Conservation (phyloP, 2,888 invertebrate species). For the Piscicola geometra region DNA sequence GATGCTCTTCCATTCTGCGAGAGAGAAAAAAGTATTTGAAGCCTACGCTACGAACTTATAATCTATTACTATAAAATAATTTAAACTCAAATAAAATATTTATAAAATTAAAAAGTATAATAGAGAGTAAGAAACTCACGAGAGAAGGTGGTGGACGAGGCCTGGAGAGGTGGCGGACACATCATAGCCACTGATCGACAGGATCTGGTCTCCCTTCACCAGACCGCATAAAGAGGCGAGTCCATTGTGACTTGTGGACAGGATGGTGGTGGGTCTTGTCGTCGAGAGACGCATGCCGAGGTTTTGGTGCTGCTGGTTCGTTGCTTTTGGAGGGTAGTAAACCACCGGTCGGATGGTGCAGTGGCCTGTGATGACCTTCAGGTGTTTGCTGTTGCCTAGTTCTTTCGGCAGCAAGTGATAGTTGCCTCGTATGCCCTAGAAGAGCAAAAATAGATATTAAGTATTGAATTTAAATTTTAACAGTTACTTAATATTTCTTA, state of each 20-base stretch:
- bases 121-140: too few species aligned
- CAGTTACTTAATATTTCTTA: too few species aligned
- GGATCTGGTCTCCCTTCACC: not conserved
- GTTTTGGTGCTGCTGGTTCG: not conserved
- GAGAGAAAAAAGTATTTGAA: not conserved
- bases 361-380: not conserved
- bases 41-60: too few species aligned
- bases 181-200: not conserved
- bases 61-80: too few species aligned
- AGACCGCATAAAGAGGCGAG: not conserved
- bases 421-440: too few species aligned
- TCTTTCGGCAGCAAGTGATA: conserved; percentile 6
- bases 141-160: not conserved
- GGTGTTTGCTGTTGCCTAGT: not conserved
- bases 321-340: not conserved
- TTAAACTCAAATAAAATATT: too few species aligned
- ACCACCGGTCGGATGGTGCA: not conserved
- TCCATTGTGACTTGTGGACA: not conserved
- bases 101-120: too few species aligned
- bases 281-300: not conserved
- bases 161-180: not conserved
- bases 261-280: not conserved
- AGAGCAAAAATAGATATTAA: too few species aligned
- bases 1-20: not conserved
- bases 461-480: too few species aligned